These are phyloP conservation scores for Ctenochaetus hawaiiensis DNA, from an alignment of 2,797 vertebrate genomes.

Conservation along the genomic window DNA sequence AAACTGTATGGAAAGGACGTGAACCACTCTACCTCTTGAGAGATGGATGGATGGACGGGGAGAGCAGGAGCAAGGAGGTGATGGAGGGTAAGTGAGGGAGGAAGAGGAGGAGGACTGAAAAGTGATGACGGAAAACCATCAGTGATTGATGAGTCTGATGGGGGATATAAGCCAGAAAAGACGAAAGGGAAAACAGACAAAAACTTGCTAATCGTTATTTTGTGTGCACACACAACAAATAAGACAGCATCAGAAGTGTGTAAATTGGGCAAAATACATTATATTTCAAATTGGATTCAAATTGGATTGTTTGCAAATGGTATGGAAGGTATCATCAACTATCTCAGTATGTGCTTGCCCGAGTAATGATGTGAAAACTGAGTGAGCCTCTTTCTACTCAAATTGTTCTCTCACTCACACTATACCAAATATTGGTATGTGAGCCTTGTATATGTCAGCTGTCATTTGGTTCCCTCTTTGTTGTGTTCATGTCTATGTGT, in stretches of 20 bases:
- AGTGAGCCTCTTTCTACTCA: conserved; percentile 21
- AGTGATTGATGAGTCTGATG: conserved; percentile 51
- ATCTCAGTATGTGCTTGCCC: neutral
- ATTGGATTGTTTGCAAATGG: conserved; percentile 50
- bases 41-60: conserved; percentile 32
- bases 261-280: conserved; percentile 37
- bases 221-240: conserved; percentile 31
- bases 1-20: conserved; percentile 75
- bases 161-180: conserved; percentile 42
- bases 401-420: conserved; percentile 21
- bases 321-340: conserved; percentile 36
- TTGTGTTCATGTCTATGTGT: neutral
- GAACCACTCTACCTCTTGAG: conserved; percentile 65
- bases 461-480: conserved; percentile 14
- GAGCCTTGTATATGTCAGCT: conserved; percentile 32
- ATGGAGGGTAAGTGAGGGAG: conserved; percentile 6
- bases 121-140: conserved; percentile 49
- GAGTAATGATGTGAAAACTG: conserved; percentile 33
- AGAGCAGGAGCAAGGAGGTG: conserved; percentile 6
- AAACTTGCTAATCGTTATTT: conserved; percentile 46
- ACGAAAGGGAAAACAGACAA: conserved; percentile 41
- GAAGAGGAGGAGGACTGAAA: neutral
- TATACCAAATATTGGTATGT: conserved; percentile 29
- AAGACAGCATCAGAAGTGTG: conserved; percentile 14
- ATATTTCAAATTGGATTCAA: conserved; percentile 43